These are phyloP conservation scores for Urocyon cinereoargenteus DNA, from an alignment of 2,797 vertebrate species.

Conservation along the genomic window DNA sequence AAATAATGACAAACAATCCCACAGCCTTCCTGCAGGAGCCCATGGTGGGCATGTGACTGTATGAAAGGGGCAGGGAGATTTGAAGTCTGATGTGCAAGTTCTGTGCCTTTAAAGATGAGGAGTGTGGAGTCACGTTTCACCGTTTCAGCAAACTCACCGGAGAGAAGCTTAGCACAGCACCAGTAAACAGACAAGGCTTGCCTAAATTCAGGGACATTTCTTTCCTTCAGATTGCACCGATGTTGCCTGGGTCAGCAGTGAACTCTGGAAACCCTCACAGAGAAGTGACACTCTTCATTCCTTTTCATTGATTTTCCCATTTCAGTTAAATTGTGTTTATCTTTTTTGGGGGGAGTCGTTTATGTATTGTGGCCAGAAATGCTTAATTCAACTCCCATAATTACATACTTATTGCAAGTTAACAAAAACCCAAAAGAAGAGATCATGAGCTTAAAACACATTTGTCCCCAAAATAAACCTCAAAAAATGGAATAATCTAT, in stretches of 20 bases:
- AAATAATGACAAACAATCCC: not conserved
- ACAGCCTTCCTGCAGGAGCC: not conserved
- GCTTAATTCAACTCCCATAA: slow-evolving; percentile 53
- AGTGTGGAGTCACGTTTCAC: not conserved
- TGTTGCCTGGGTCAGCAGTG: slow-evolving; percentile 80
- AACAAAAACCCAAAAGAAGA: slow-evolving; percentile 69
- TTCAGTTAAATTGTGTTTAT: slow-evolving; percentile 87
- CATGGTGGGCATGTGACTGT: rapidly evolving
- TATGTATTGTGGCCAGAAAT: slow-evolving; percentile 72
- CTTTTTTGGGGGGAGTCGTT: slow-evolving; percentile 59
- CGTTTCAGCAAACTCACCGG: not conserved
- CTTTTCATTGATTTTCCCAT: slow-evolving; percentile 92
- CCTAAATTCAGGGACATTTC: not conserved
- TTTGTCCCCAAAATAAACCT: slow-evolving; percentile 56
- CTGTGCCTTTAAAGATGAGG: not conserved
- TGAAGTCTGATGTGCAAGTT: rapidly evolving
- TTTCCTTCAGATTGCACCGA: not conserved
- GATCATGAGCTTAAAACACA: slow-evolving; percentile 61
- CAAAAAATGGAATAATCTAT: not conserved
- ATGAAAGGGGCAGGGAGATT: rapidly evolving
- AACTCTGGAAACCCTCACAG: slow-evolving; percentile 76
- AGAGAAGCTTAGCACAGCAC: not conserved
- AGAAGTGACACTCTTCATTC: slow-evolving; percentile 76
- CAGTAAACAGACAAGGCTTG: not conserved
- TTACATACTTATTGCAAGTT: not conserved